Base-by-base conservation (phyloP, 2,888 invertebrate species). In the Drosophila anomelani region DNA sequence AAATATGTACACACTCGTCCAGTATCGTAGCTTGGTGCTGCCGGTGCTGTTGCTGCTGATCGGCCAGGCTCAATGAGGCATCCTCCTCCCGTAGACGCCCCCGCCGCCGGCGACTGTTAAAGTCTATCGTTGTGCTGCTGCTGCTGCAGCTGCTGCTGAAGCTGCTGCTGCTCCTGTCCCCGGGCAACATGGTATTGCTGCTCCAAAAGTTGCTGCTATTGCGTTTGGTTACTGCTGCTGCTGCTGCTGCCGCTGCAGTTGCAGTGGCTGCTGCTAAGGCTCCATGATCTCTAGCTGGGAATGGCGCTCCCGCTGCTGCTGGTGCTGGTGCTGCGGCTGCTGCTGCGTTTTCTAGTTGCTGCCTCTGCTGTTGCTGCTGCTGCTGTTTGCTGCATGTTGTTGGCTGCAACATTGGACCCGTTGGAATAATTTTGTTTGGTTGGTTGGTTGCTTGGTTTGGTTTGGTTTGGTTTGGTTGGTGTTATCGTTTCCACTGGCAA, bases 51-150 rank as follows among this genome's bases (percentile, higher is more conserved):
- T 75, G 29, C 80, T 86, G 81, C 77, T 77, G 82, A 78, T 77
- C 70, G 60, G 53, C 46, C 44, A 17, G 41, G 20, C 46, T 59
- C 23, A 53, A 44, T n/a, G 64, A 43, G 66, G 36, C 20, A n/a
- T 39, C 10, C 67, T 90, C 34, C 34, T 34, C 51, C 51, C 92
- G 92, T 92, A 92, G 92, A 29, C 92, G 90, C 20, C 92, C 92
- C 68, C 92, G 91, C 66, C 92, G 81, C n/a, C 92, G 89, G 61
- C 91, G 90, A 76, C 92, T 91, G 64, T 91, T 91, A 71, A 91
- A 92, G 87, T 92, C 91, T 91, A 90, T 90, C 83, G 90, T 90
- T 80, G 86, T 88, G 75, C 51, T 70, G 67, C 66, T 70, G 60
- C 53, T 59, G 61, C 44, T 75, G 60, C 36, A 36, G 36, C 39